Base-by-base conservation (phyloP, 2,797 vertebrate species). In the Nyctibius grandis region DNA sequence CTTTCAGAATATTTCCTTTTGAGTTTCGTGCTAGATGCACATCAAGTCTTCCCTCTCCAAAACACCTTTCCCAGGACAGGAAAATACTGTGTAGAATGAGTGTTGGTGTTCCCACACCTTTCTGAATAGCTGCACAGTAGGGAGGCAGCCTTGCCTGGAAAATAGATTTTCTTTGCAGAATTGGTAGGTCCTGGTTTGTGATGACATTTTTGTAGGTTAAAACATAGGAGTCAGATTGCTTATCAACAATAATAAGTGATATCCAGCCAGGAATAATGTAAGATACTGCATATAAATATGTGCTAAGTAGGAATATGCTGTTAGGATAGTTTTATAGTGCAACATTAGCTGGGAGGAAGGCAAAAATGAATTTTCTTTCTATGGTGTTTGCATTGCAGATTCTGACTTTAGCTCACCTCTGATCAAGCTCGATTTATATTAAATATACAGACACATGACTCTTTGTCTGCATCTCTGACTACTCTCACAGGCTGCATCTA, bases 1-100 rank as follows among this genome's bases (percentile, higher is more conserved):
- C 93, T 93, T 97, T 96, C 82, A 97, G 92, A 76, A 48, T 36
- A 53, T 67, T 91, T 85, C 28, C 42, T 68, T 88, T 83, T 53
- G 51, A 54, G 63, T 81, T 86, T 57, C 16, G 1, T 81, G 42
- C 47, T 57, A 72, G 73, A 60, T 13, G 50, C 34, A n/a, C 23
- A 83, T 36, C 40, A 69, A 84, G 47, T 47, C 81, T 91, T 76
- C 51, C 22, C 53, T 44, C 68, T 69, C 50, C 50, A 20, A 80
- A 85, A 89, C 78, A 85, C 60, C 86, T 94, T 91, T 89, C n/a
- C 47, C 23, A 73, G 54, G 70, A 96, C 84, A 91, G 86, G 54
- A 57, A 15, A 85, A 64, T 77, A 92, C 64, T 96, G 93, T 94
- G 45, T 85, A 40, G 57, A 44, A 34, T 25, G 60, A 65, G 21